Evolutionary conservation across 2,797 vertebrate species (phyloP).

Genomic region (Acridotheres tristis): DNA sequence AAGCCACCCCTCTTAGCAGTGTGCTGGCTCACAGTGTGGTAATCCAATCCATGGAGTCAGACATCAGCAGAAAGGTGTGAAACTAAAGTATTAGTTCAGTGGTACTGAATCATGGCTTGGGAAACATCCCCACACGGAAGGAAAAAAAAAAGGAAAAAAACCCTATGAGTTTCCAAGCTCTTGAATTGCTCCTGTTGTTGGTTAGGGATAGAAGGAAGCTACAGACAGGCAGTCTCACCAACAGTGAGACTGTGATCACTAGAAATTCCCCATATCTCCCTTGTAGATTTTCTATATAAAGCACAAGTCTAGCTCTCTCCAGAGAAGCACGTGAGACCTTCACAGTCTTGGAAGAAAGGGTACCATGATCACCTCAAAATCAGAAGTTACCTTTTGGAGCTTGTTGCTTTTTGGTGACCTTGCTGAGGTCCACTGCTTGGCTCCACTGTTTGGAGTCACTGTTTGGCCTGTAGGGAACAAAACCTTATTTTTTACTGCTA

Average conservation of each 20-base stretch:
- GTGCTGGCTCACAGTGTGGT: accelerated
- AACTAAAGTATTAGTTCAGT: neutral
- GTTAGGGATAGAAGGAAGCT: neutral
- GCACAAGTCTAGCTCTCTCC: neutral
- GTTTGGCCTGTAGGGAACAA: neutral
- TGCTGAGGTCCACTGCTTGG: neutral
- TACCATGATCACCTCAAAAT: neutral
- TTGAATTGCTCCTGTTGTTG: neutral
- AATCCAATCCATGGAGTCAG: neutral
- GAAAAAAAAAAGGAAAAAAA: neutral
- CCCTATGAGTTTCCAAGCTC: neutral
- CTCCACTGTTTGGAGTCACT: neutral
- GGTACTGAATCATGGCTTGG: neutral
- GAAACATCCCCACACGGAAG: neutral
- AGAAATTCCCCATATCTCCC: neutral
- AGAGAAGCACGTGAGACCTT: neutral
- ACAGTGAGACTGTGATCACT: neutral
- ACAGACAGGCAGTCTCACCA: neutral
- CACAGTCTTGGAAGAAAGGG: neutral
- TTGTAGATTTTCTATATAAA: neutral
- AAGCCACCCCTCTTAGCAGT: neutral
- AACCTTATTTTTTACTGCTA: neutral
- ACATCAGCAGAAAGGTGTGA: neutral
- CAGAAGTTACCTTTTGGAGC: neutral
- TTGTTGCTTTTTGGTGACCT: neutral